These are phyloP conservation scores for Albula glossodonta DNA, from an alignment of 2,113 vertebrate species.

Conservation along the genomic window DNA sequence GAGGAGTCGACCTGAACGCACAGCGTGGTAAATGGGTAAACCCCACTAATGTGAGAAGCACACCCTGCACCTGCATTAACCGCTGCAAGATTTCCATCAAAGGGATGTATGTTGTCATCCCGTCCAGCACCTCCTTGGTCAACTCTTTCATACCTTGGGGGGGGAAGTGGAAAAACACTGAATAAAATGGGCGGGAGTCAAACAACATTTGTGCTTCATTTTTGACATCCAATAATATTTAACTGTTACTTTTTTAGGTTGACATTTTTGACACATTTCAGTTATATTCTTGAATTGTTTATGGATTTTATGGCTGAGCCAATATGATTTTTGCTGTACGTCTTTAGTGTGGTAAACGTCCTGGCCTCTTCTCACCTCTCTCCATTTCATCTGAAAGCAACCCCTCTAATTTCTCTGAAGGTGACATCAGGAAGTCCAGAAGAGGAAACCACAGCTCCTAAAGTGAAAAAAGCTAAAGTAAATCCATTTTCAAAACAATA, in stretches of 20 bases:
- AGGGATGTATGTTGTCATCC: slow-evolving; percentile 30
- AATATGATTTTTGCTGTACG: not conserved
- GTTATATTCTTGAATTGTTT: too few species aligned
- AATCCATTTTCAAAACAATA: not conserved
- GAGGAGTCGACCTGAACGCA: too few species aligned
- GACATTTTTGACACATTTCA: not conserved
- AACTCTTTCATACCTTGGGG: slow-evolving; percentile 24
- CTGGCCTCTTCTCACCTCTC: slow-evolving; percentile 8
- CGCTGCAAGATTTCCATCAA: slow-evolving; percentile 26
- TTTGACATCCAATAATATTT: not conserved
- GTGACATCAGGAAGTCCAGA: slow-evolving; percentile 22
- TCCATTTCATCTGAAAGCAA: not conserved
- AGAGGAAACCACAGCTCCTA: slow-evolving; percentile 33
- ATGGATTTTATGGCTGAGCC: not conserved
- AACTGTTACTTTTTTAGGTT: not conserved
- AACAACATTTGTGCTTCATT: not conserved
- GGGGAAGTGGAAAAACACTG: slow-evolving; percentile 7
- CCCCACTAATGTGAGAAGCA: not conserved
- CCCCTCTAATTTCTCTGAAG: not conserved
- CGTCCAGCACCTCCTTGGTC: slow-evolving; percentile 27
- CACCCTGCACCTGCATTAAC: slow-evolving; percentile 19
- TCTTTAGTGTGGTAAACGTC: not conserved
- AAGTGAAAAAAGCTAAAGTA: not conserved
- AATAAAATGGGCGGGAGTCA: not conserved
- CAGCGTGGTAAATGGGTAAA: not conserved